phyloP scores from a whole-genome alignment of 1,140 invertebrate species.

The Oreohelix idahoensis region DNA sequence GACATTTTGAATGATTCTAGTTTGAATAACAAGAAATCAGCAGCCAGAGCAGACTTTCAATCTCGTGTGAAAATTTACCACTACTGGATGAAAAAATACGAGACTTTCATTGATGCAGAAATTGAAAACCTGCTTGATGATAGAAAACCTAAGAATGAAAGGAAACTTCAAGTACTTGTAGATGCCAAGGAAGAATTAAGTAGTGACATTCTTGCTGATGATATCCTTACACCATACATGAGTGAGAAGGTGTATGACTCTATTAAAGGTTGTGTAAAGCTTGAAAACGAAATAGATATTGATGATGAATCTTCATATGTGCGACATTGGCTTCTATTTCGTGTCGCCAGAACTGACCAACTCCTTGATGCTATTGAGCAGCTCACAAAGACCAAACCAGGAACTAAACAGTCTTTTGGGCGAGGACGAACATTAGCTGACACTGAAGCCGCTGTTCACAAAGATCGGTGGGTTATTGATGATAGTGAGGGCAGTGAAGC shows the following conservation, averaged over 20 bases:
- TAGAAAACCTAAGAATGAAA: slow-evolving; percentile 24
- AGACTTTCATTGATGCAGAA: not conserved
- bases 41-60: not conserved
- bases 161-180: slow-evolving; percentile 38
- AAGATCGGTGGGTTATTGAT: slow-evolving; percentile 22
- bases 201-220: slow-evolving; percentile 46
- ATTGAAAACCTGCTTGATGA: slow-evolving; percentile 25
- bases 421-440: not conserved
- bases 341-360: slow-evolving; percentile 2
- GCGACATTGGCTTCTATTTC: slow-evolving; percentile 13
- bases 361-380: slow-evolving; percentile 32
- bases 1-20: not conserved
- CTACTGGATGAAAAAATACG: slow-evolving; percentile 14
- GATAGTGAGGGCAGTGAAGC: slow-evolving; percentile 15
- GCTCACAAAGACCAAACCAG: not conserved
- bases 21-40: not conserved
- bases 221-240: slow-evolving; percentile 47
- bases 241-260: slow-evolving; percentile 13
- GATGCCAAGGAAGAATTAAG: slow-evolving; percentile 40
- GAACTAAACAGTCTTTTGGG: not conserved
- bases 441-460: slow-evolving; percentile 3
- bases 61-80: slow-evolving; percentile 30
- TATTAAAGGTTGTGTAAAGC: slow-evolving; percentile 7
- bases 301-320: slow-evolving; percentile 1
- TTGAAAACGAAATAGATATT: not conserved